Percentiles rank a stretch among this genome's conserved stretches.
phyloP scores from a whole-genome alignment of 2,797 vertebrate species.

The Poeciliopsis turneri region DNA sequence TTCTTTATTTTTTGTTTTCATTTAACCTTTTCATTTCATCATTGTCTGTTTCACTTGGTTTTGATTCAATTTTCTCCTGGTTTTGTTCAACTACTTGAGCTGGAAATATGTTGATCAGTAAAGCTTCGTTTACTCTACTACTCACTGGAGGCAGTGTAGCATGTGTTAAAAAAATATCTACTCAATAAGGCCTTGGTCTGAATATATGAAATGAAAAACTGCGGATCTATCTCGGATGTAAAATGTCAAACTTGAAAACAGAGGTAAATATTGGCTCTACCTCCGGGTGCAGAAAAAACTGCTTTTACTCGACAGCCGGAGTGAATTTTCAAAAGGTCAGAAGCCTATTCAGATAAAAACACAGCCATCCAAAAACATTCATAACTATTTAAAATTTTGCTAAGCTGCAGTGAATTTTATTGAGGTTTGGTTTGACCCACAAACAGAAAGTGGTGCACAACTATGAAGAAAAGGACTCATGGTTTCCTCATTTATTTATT shows the following conservation, averaged over 20 bases:
- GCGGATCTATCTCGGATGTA: neutral
- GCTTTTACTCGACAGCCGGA: neutral
- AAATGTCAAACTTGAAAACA: neutral
- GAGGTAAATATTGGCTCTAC: neutral
- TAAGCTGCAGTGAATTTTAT: neutral
- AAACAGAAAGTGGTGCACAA: neutral
- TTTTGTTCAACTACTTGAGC: neutral
- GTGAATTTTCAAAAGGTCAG: neutral
- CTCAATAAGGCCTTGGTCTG: neutral
- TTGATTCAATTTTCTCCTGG: neutral
- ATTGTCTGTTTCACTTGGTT: neutral
- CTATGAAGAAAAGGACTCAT: neutral
- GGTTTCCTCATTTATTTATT: neutral
- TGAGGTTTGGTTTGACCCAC: neutral
- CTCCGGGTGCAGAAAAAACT: neutral
- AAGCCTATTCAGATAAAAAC: neutral
- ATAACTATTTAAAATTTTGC: too few species aligned
- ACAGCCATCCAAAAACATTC: neutral
- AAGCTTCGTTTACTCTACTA: neutral
- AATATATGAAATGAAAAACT: neutral
- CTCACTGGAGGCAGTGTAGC: neutral
- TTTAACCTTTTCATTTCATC: neutral
- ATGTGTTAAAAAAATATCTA: neutral
- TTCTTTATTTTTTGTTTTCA: neutral
- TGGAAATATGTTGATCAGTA: neutral